Conservation (phyloP, 1,140 invertebrate species). For the Apis mellifera region Amel_HAv3.1 CM009939.2:2878001-2878500, state of each 20-base stretch:
- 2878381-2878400: background rate
- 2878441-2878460: no score
- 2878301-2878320: slow-evolving; percentile 81
- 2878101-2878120: slow-evolving; percentile 83
- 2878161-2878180: slow-evolving; percentile 36
- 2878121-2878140: slow-evolving; percentile 86
- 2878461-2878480: no score
- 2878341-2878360: background rate
- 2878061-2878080: slow-evolving; percentile 55
- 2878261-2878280: slow-evolving; percentile 84
- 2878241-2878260: slow-evolving; percentile 83
- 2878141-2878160: slow-evolving; percentile 80
- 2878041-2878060: no score
- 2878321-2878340: slow-evolving; percentile 4
- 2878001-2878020: no score
- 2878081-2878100: slow-evolving; percentile 82
- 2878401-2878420: background rate
- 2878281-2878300: slow-evolving; percentile 85
- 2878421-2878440: no score
- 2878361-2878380: background rate
- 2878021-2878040: no score
- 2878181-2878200: slow-evolving; percentile 23
- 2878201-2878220: background rate
- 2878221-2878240: slow-evolving; percentile 73
- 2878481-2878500: no score